Evolutionary conservation across 2,888 invertebrate genomes (phyloP).

Genomic region (Chesias legatella): DNA sequence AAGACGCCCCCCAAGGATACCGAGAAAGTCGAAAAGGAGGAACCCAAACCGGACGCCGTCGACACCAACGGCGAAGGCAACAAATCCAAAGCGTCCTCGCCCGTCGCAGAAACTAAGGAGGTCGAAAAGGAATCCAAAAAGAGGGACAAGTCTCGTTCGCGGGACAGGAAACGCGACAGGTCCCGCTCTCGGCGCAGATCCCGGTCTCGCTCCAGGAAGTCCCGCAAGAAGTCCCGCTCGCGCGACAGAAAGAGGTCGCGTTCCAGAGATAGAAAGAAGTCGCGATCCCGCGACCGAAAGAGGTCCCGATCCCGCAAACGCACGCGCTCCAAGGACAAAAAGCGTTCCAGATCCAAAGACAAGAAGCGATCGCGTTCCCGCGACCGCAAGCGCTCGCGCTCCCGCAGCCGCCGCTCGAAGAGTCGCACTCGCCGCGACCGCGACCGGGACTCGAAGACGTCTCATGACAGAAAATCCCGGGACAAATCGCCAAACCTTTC

Average conservation of each 20-base stretch:
- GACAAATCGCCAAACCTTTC: conserved; percentile 58
- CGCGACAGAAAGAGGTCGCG: conserved; percentile 67
- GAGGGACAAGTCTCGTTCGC: conserved; percentile 68
- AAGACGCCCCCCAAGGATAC: conserved; percentile 31
- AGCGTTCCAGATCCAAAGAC: conserved; percentile 71
- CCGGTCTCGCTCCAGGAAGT: conserved; percentile 75
- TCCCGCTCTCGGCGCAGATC: conserved; percentile 83
- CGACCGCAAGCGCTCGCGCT: conserved; percentile 68
- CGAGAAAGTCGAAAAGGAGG: conserved; percentile 45
- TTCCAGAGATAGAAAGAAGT: conserved; percentile 78
- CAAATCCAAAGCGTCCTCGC: conserved; percentile 38
- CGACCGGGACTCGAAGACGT: conserved; percentile 65
- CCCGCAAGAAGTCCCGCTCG: conserved; percentile 60
- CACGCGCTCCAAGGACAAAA: conserved; percentile 69
- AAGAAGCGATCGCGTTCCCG: conserved; percentile 66
- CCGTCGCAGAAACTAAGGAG: conserved; percentile 22
- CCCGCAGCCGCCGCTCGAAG: conserved; percentile 66
- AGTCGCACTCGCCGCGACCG: conserved; percentile 63
- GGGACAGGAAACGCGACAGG: conserved; percentile 67
- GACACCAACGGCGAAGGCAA: conserved; percentile 59
- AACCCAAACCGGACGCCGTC: conserved; percentile 45
- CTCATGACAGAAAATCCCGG: conserved; percentile 61
- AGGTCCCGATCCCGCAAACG: conserved; percentile 76
- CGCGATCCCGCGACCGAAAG: conserved; percentile 80
- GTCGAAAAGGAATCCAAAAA: conserved; percentile 59